phyloP scores from a whole-genome alignment of 1,140 invertebrate species.

The Scaptodrosophila lebanonensis region DNA sequence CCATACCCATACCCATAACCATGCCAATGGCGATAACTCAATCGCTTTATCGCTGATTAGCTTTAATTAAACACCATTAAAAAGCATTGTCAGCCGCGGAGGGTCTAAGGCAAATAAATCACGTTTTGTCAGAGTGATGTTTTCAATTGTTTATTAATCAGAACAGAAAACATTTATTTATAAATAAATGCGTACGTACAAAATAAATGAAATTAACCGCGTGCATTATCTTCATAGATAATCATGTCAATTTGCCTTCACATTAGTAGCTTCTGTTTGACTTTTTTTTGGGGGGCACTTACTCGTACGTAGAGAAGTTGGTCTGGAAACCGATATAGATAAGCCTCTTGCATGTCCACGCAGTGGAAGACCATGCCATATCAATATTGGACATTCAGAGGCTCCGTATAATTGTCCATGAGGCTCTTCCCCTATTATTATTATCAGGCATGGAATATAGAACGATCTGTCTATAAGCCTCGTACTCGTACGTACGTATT shows the following conservation, averaged over 20 bases:
- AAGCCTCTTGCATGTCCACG: too few relatives aligned
- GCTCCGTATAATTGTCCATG: constrained; percentile 1
- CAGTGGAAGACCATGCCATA: constrained; percentile 6
- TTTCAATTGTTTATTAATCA: constrained; percentile 43
- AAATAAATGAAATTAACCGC: constrained; percentile 66
- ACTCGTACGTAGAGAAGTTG: too few relatives aligned
- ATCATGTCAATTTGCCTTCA: constrained; percentile 64
- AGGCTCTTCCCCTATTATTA: not conserved
- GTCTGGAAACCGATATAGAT: not conserved
- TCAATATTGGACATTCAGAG: constrained; percentile 16
- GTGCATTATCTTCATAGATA: constrained; percentile 45
- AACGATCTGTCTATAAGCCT: constrained; percentile 29
- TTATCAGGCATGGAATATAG: not conserved
- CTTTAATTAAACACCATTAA: constrained; percentile 74
- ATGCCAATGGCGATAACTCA: constrained; percentile 57
- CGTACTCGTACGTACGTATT: constrained; percentile 17
- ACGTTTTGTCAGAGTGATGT: constrained; percentile 66
- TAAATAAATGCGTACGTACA: constrained; percentile 6
- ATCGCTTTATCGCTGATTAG: constrained; percentile 64
- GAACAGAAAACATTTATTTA: constrained; percentile 30
- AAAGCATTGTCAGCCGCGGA: constrained; percentile 56
- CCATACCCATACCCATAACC: too few relatives aligned
- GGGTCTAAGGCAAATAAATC: constrained; percentile 52
- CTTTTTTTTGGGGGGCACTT: too few relatives aligned
- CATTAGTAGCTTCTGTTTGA: too few relatives aligned